phyloP scores from a whole-genome alignment of 2,797 vertebrate genomes.

The Tauraco hartlaubi region DNA sequence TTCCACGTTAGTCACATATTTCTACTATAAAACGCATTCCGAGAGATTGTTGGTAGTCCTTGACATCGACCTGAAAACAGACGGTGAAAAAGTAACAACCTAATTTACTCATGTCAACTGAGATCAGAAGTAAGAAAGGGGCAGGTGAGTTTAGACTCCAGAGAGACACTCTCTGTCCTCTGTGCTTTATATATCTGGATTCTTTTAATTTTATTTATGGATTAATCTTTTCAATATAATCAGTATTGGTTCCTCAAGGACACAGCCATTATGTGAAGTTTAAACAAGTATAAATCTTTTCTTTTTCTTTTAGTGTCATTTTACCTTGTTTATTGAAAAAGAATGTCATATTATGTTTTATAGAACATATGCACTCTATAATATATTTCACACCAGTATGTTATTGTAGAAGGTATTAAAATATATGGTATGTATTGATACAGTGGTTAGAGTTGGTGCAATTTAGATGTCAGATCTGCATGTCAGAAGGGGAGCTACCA shows the following conservation, averaged over 20 bases:
- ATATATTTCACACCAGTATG: not conserved
- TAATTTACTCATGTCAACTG: not conserved
- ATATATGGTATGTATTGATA: not conserved
- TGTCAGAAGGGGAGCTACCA: not conserved
- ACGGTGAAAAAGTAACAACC: not conserved
- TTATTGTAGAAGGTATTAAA: not conserved
- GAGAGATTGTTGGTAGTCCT: not conserved
- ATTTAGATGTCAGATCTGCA: not conserved
- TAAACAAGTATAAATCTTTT: slow-evolving; percentile 31
- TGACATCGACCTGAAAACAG: not conserved
- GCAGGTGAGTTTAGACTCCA: not conserved
- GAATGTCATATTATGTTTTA: not conserved
- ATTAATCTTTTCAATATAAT: slow-evolving; percentile 17
- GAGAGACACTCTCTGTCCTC: not conserved
- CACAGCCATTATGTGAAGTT: not conserved
- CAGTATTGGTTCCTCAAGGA: not conserved
- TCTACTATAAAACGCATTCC: not conserved
- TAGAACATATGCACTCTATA: not conserved
- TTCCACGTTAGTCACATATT: not conserved
- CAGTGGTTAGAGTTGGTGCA: not conserved
- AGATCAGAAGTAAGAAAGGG: not conserved
- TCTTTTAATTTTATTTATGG: not conserved
- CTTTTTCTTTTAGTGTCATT: slow-evolving; percentile 11
- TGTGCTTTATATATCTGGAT: not conserved
- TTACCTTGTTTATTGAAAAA: not conserved